A percentile compares a stretch with the other conserved stretches of the same genome.
phyloP scores from a whole-genome alignment of 23 tunicate genomes.

The Corella eumyota region DNA sequence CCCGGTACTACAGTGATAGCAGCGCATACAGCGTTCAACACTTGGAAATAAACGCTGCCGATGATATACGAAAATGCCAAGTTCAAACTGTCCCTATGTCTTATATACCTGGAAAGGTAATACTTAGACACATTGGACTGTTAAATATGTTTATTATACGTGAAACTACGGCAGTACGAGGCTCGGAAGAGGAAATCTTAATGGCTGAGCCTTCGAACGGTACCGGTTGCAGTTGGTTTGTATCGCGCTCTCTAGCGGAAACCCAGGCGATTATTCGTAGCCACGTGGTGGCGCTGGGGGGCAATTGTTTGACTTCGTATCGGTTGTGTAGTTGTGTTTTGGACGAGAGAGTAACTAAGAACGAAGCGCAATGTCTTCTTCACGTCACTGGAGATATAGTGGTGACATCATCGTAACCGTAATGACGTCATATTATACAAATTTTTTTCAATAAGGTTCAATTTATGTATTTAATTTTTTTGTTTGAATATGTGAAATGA shows the following conservation, averaged over 20 bases:
- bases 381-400: constrained; percentile 87
- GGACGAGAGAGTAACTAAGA: constrained; percentile 68
- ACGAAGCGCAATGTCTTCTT: constrained; percentile 81
- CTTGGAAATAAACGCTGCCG: not conserved
- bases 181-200: constrained; percentile 58
- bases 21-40: not conserved
- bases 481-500: too few species aligned
- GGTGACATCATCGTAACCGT: not conserved
- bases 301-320: constrained; percentile 73
- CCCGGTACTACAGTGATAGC: constrained; percentile 17
- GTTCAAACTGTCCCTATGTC: constrained; percentile 13
- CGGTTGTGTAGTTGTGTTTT: constrained; percentile 26
- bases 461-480: too few species aligned
- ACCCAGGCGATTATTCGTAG: constrained; percentile 57
- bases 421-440: not conserved
- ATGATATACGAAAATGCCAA: not conserved
- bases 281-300: constrained; percentile 79
- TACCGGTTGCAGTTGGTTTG: constrained; percentile 78
- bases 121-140: constrained; percentile 30
- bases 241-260: constrained; percentile 63
- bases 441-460: not conserved
- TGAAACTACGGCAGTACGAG: constrained; percentile 74
- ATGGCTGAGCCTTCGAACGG: constrained; percentile 49
- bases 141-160: constrained; percentile 72
- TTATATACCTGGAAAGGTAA: constrained; percentile 12